Evolutionary conservation across 1,140 invertebrate genomes (phyloP), one percentile per base, ranked within the genome.

Genomic region (Drosophila mojavensis): DNA sequence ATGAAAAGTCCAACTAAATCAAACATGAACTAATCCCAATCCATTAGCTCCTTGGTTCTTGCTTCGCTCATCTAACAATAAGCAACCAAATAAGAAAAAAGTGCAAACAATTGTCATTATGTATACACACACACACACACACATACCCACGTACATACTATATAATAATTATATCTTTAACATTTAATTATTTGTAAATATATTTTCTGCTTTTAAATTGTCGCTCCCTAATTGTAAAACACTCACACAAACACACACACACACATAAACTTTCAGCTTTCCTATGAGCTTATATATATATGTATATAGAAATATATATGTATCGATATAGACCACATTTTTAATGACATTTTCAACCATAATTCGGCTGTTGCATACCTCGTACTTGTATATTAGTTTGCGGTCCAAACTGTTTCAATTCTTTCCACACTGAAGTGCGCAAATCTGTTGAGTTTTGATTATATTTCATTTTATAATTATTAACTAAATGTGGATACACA

Each of bases 111-210:
- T 33, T 68, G 41, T 73, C 67, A 60, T 66, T 78, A 24, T 24
- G 3, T 24, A 24, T 1, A 24, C 20, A 79, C 53, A 78, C 53
- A 45, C 71, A 73, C 4, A 5, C 28, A 30, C 28, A 79, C 53
- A 78, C 53, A 45, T 68, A 70, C 3, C 73, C 24, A 33, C 33
- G 6, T 33, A 33, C 9, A 33, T 33, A 33, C 15, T 41, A 20
- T 50, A 54, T 77, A 79, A 85, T 70, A 79, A 78, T 78, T 74
- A 39, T 39, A 39, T 79, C 79, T 62, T 75, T 55, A 81, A 62
- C 56, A 69, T 75, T 39, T 82, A 82, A 59, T 79, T 86, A 86
- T 79, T 61, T 80, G 83, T 86, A 88, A 83, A 88, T 86, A 81
- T 82, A 60, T 79, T 82, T 79, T 76, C 63, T 41, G 77, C 81